Base-by-base conservation (phyloP, 1,140 invertebrate species). In the Temnothorax longispinosus region DNA sequence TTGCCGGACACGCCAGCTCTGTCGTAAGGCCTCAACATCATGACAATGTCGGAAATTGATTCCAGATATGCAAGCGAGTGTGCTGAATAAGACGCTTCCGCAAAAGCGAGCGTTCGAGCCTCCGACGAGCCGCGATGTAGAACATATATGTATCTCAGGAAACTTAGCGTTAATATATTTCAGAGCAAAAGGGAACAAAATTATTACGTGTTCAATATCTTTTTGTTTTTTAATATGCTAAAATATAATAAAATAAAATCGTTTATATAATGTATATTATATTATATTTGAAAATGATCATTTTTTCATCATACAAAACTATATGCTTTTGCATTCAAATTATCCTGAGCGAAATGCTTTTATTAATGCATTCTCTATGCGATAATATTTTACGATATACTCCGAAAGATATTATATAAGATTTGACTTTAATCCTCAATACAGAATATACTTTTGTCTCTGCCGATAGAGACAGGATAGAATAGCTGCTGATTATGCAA, bases 41-140 rank as follows among this genome's bases (percentile, higher is more conserved):
- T 60, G 54, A 85, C 56, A 69, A 65, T 52, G 56, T 76, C 72
- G 74, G 75, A 78, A 85, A 85, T 78, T 85, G 15, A 78, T 54
- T n/a, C n/a, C 44, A 78, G 74, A 85, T 78, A 85, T 50, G 69
- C 58, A 69, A 18, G 38, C 69, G 13, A 72, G 54, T 67, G 54
- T 84, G 21, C 21, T 21, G n/a, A 75, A 82, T 35, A 72, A 60
- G 15, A n/a, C 13, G 32, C 50, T 87, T 87, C 80, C 80, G 86
- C 44, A 41, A 41, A 21, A 18, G 13, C 35, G 6, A 41, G 5
- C 56, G 8, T 41, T 58, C 15, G 27, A 54, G 8, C 27, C 18
- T 72, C 13, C 5, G 54, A 56, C 15, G 27, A 82, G 6, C 56
- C 8, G 27, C 15, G 47, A 54, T 41, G 15, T n/a, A 21, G 1